Base-by-base conservation (phyloP, 2,797 vertebrate genomes). In the Ptychadena robeensis region DNA sequence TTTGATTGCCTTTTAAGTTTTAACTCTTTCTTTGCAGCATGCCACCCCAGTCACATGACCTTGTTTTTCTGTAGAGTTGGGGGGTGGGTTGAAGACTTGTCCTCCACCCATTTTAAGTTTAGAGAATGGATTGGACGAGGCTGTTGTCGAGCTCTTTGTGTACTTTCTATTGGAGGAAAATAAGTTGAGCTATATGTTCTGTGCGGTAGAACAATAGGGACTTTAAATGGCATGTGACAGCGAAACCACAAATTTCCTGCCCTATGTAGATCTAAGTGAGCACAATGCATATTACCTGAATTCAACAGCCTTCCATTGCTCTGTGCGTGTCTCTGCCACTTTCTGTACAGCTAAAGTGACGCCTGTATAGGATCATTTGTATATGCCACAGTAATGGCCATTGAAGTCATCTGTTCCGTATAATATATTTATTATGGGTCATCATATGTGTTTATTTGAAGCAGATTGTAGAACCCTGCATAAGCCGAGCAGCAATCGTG, bases 31-130 rank as follows among this genome's bases (percentile, higher is more conserved):
- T n/a, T 27, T 15, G 14, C 63, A 28, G 53, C 66, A 31, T 40
- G 64, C 14, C 32, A 3, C 34, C 7, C 7, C 30, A 25, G 38
- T 80, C 83, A 81, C 65, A 48, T 85, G 83, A 81, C 66, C 83
- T 85, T 85, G 83, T 85, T 85, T 80, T 85, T 85, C 83, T 57
- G 30, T 28, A 34, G 27, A 3, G 31, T 28, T 31, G 25, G 25
- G 11, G 35, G 76, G 68, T 40, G 76, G 48, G 37, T 22, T 2
- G 40, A 53, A 18, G 3, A 18, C 12, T 0, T 68, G 34, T 8
- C 34, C 63, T 18, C 40, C 63, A 31, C 77, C 63, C 73, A 31
- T 34, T n/a, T 10, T 3, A 0, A 34, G 34, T 9, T 30, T n/a
- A 2, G 32, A n/a, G 18, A 0, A 11, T 15, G 22, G 77, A 84